These are phyloP conservation scores for Rhopalosiphum nymphaeae DNA, from an alignment of 2,888 invertebrate species.

Conservation along the genomic window DNA sequence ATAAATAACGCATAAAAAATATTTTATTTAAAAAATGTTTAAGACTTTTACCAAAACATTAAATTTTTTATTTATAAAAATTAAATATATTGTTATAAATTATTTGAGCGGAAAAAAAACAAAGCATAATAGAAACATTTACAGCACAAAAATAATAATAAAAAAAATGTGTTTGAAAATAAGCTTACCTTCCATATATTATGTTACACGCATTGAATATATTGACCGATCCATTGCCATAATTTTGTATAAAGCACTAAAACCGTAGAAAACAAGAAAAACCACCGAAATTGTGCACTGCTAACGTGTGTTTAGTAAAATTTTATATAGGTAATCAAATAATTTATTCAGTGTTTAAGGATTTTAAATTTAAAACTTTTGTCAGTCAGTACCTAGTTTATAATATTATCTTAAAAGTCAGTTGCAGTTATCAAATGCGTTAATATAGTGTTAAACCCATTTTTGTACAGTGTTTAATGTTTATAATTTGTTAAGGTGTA, in stretches of 20 bases:
- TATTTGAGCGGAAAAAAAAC: background rate
- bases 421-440: constrained; percentile 51
- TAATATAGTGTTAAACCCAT: constrained; percentile 54
- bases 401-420: constrained; percentile 37
- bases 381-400: constrained; percentile 39
- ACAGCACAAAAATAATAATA: background rate
- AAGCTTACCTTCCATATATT: constrained; percentile 59
- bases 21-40: background rate
- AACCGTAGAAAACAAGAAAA: constrained; percentile 64
- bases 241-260: constrained; percentile 60
- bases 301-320: constrained; percentile 47
- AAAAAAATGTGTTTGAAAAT: constrained; percentile 55
- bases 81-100: background rate
- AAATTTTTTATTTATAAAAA: background rate
- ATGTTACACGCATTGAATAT: constrained; percentile 49
- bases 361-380: background rate
- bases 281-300: constrained; percentile 62
- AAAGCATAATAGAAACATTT: background rate
- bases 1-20: background rate
- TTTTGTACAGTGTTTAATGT: constrained; percentile 52
- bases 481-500: constrained; percentile 8
- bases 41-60: background rate
- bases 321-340: background rate
- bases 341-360: background rate
- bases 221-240: constrained; percentile 56